A percentile compares a stretch with the other conserved stretches of the same genome.
phyloP scores from a whole-genome alignment of 1,140 invertebrate species.

The Marisa cornuarietis region DNA sequence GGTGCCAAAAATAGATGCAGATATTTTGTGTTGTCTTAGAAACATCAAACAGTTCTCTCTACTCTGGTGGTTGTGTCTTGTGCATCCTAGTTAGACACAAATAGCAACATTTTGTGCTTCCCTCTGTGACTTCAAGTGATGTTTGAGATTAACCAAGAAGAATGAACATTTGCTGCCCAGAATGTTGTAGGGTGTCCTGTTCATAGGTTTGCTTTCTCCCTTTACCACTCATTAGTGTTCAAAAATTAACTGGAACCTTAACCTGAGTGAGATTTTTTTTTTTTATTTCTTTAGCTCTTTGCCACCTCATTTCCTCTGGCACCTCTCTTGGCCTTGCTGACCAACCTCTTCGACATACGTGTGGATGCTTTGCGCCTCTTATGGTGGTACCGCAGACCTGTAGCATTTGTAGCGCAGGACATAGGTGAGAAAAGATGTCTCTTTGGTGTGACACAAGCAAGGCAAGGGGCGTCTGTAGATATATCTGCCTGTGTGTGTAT shows the following conservation, averaged over 20 bases:
- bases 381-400: slow-evolving; percentile 65
- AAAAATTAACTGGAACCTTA: background rate
- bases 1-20: too few relatives aligned
- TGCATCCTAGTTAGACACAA: too few relatives aligned
- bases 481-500: too few relatives aligned
- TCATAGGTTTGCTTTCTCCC: too few relatives aligned
- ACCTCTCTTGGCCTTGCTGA: slow-evolving; percentile 65
- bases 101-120: too few relatives aligned
- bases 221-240: too few relatives aligned
- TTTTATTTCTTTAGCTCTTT: slow-evolving; percentile 65
- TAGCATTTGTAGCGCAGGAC: slow-evolving; percentile 65
- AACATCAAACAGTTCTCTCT: too few relatives aligned
- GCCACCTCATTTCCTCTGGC: slow-evolving; percentile 67
- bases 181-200: background rate
- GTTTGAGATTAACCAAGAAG: too few relatives aligned
- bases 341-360: slow-evolving; percentile 61
- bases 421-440: slow-evolving; percentile 61
- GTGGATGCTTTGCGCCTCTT: slow-evolving; percentile 66
- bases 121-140: too few relatives aligned
- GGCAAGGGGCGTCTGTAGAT: too few relatives aligned
- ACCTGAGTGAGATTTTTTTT: background rate
- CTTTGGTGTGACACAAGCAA: background rate
- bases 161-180: background rate
- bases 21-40: too few relatives aligned
- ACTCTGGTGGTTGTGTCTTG: too few relatives aligned